Conservation (phyloP, 2,113 vertebrate species). For the Tachuris rubrigastra region DNA sequence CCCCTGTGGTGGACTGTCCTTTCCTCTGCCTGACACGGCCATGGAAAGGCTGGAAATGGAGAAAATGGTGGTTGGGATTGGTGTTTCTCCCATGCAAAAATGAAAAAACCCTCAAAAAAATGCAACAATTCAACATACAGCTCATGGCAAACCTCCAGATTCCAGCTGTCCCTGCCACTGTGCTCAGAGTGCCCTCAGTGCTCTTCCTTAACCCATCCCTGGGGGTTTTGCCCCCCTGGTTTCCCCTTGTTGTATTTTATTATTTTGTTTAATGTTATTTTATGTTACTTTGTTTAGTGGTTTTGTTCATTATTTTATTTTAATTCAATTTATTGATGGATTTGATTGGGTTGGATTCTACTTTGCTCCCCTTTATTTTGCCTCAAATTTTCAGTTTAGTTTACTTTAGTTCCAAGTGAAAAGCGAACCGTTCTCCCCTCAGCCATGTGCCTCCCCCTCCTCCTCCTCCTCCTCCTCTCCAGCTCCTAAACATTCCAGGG, state of each 20-base stretch:
- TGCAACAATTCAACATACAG: fast-evolving
- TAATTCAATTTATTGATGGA: no score
- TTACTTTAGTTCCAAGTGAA: not conserved
- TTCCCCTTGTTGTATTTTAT: not conserved
- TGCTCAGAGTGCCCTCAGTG: fast-evolving
- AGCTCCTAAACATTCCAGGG: not conserved
- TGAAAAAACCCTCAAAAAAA: not conserved
- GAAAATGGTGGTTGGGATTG: fast-evolving
- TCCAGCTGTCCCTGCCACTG: fast-evolving
- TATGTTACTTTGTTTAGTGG: fast-evolving
- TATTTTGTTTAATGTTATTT: not conserved
- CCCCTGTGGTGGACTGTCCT: fast-evolving
- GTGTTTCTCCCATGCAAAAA: not conserved
- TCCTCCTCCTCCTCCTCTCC: not conserved
- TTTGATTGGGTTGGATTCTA: fast-evolving
- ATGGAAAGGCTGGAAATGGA: not conserved
- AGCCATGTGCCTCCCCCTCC: fast-evolving
- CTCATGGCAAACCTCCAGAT: not conserved
- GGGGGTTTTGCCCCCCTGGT: no score
- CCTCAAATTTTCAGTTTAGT: fast-evolving
- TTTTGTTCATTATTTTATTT: not conserved
- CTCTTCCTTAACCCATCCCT: not conserved
- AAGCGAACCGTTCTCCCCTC: not conserved
- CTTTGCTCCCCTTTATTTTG: not conserved
- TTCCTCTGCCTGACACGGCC: not conserved